Percentiles rank a stretch among this genome's conserved stretches.
These are phyloP conservation scores for Drosophila pseudoobscura DNA, from an alignment of 1,140 invertebrate species.

Conservation along the genomic window DNA sequence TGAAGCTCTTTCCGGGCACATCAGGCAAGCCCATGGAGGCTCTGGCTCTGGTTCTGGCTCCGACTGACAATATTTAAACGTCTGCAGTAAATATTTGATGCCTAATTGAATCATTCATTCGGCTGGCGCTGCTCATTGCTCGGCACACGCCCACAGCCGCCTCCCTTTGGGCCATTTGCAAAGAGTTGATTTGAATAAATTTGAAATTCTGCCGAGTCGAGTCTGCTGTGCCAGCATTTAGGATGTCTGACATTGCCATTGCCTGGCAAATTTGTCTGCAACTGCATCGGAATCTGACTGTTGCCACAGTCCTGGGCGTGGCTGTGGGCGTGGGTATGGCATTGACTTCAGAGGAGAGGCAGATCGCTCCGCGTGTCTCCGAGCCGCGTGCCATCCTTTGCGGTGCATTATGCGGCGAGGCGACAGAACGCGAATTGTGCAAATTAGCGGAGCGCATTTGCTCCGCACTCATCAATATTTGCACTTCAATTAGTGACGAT, in stretches of 20 bases:
- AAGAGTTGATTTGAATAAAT: slow-evolving; percentile 80
- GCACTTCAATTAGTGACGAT: slow-evolving; percentile 77
- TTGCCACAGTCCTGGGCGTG: neutral
- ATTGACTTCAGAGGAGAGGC: slow-evolving; percentile 57
- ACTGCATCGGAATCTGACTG: slow-evolving; percentile 11
- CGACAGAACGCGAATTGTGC: slow-evolving; percentile 74
- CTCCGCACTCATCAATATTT: slow-evolving; percentile 80
- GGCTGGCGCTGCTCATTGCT: slow-evolving; percentile 63
- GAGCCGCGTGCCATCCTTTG: slow-evolving; percentile 63
- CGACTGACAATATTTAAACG: slow-evolving; percentile 69
- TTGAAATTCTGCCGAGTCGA: slow-evolving; percentile 79
- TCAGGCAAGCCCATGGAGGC: slow-evolving; percentile 1
- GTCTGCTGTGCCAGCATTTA: slow-evolving; percentile 66
- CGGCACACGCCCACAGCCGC: slow-evolving; percentile 28
- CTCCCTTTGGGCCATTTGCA: slow-evolving; percentile 19
- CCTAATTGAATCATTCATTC: slow-evolving; percentile 81
- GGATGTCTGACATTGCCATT: slow-evolving; percentile 20
- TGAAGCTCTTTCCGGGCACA: slow-evolving; percentile 18
- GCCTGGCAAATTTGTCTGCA: slow-evolving; percentile 46
- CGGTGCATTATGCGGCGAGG: slow-evolving; percentile 73
- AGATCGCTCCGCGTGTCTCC: too few species aligned
- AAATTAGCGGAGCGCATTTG: slow-evolving; percentile 72
- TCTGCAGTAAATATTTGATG: slow-evolving; percentile 80
- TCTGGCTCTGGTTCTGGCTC: neutral
- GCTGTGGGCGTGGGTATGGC: slow-evolving; percentile 23